A percentile compares a stretch with the other conserved stretches of the same genome.
Conservation (phyloP, 1,140 invertebrate species). For the Penaeus japonicus region DNA sequence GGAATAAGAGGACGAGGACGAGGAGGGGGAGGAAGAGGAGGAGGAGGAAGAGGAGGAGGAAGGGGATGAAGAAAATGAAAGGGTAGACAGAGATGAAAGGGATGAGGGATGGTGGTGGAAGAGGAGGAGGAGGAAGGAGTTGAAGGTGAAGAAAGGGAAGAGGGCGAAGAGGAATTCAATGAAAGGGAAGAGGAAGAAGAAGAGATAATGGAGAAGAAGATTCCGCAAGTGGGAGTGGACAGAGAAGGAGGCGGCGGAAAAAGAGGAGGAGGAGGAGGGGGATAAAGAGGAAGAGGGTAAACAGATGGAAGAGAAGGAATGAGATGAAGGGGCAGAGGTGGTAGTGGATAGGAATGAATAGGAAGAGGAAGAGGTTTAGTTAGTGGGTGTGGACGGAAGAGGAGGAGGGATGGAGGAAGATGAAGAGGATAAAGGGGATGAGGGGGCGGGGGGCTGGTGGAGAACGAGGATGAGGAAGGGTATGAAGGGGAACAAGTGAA, state of each 20-base stretch:
- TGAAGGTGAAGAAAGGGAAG: not conserved
- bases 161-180: no score
- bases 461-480: not conserved
- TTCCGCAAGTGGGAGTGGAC: not conserved
- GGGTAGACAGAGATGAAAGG: not conserved
- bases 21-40: not conserved
- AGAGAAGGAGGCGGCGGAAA: not conserved
- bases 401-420: not conserved
- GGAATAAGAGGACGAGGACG: not conserved
- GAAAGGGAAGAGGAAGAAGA: not conserved
- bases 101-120: not conserved
- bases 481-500: not conserved
- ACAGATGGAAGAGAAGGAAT: not conserved
- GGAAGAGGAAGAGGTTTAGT: not conserved
- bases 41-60: not conserved
- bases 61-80: not conserved
- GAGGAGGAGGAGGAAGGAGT: not conserved
- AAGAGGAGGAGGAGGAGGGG: not conserved
- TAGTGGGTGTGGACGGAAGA: not conserved
- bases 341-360: not conserved
- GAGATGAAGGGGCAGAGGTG: not conserved
- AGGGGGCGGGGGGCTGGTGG: no score
- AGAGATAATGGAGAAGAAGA: not conserved
- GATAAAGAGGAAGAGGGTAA: no score
- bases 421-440: not conserved